These are phyloP conservation scores for Magallana ariakensis DNA, from an alignment of 1,140 invertebrate species.

Conservation along the genomic window DNA sequence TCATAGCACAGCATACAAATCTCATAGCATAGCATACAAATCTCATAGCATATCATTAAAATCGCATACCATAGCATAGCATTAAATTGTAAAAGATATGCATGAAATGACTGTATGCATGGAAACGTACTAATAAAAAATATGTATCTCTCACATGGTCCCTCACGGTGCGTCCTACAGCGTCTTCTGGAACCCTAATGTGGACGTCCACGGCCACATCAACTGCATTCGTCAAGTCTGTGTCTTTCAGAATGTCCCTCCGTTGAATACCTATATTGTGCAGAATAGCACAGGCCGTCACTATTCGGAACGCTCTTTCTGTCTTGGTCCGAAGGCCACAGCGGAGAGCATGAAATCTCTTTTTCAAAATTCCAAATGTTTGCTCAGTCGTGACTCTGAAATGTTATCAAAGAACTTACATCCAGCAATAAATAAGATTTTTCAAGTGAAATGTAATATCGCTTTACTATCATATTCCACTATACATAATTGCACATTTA, in stretches of 20 bases:
- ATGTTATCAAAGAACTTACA: too few relatives aligned
- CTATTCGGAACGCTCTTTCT: background rate
- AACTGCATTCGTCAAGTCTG: background rate
- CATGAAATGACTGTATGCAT: too few relatives aligned
- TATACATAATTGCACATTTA: too few relatives aligned
- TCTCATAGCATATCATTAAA: too few relatives aligned
- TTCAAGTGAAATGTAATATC: too few relatives aligned
- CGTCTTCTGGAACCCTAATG: background rate
- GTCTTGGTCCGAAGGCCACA: slow-evolving; percentile 32
- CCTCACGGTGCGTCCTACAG: background rate
- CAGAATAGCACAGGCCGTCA: slow-evolving; percentile 24
- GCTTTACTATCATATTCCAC: too few relatives aligned
- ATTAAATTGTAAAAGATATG: too few relatives aligned
- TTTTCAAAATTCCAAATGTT: slow-evolving; percentile 49
- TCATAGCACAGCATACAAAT: too few relatives aligned
- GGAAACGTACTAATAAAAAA: background rate
- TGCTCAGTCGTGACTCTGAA: slow-evolving; percentile 41
- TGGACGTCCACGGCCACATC: background rate
- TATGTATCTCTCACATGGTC: background rate
- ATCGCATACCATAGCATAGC: too few relatives aligned
- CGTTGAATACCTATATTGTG: slow-evolving; percentile 40
- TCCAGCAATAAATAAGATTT: too few relatives aligned
- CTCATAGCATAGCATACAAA: too few relatives aligned
- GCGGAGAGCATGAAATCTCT: slow-evolving; percentile 42
- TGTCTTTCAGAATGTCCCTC: background rate